Evolutionary conservation across 2,797 vertebrate species (phyloP).

Genomic region (Crenichthys baileyi): DNA sequence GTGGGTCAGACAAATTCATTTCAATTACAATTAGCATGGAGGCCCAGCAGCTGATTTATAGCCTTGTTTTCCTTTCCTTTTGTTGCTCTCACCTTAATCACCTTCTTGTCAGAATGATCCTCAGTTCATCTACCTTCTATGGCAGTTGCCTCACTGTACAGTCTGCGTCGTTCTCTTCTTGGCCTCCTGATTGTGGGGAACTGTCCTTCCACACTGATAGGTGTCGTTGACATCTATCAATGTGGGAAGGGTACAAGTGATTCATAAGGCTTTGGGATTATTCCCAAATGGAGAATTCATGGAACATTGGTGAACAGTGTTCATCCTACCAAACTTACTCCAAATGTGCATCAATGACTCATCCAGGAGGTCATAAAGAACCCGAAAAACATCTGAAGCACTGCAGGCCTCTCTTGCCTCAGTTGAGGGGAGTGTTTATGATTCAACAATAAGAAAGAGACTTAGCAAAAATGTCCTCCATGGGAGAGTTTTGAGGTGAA

Average conservation of each 20-base stretch:
- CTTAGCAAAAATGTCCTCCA: not conserved
- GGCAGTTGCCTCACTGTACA: slow-evolving; percentile 65
- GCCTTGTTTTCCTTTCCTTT: slow-evolving; percentile 77
- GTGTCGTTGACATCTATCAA: slow-evolving; percentile 28
- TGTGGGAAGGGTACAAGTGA: not conserved
- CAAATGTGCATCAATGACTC: not conserved
- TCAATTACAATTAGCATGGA: slow-evolving; percentile 84
- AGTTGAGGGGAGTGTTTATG: not conserved
- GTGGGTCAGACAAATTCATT: slow-evolving; percentile 78
- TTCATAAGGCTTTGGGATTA: not conserved
- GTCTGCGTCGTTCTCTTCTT: slow-evolving; percentile 36
- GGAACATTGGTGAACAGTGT: not conserved
- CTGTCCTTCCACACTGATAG: slow-evolving; percentile 33
- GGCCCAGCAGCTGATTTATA: slow-evolving; percentile 78
- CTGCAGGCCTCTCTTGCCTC: not conserved
- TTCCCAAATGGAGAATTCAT: not conserved
- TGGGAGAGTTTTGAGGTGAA: not conserved
- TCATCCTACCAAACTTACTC: too few relatives aligned
- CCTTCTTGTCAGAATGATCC: slow-evolving; percentile 67
- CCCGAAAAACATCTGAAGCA: not conserved
- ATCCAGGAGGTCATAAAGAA: not conserved
- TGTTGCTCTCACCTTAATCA: slow-evolving; percentile 78
- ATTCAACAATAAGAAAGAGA: not conserved
- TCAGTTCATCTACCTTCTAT: slow-evolving; percentile 82
- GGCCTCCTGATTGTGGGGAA: slow-evolving; percentile 42